A percentile compares a stretch with the other conserved stretches of the same genome.
These are phyloP conservation scores for Propithecus coquereli DNA, from an alignment of 2,113 vertebrate genomes.

Conservation along the genomic window DNA sequence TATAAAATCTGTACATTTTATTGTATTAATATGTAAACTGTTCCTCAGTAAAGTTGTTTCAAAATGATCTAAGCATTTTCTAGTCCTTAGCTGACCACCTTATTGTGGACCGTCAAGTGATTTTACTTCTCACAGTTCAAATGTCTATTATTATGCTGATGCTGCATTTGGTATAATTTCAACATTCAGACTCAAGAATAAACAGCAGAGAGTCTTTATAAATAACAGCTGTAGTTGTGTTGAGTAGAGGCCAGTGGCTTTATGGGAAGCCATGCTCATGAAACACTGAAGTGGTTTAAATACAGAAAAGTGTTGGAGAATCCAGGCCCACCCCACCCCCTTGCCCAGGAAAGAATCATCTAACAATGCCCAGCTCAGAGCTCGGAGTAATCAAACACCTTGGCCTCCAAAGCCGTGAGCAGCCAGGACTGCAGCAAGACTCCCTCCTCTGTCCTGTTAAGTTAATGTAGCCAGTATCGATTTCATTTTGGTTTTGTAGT, in stretches of 20 bases:
- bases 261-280: background rate
- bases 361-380: background rate
- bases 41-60: background rate
- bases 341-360: background rate
- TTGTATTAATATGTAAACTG: background rate
- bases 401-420: background rate
- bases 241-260: background rate
- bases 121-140: background rate
- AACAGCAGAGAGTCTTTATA: background rate
- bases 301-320: background rate
- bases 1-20: background rate
- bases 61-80: background rate
- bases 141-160: background rate
- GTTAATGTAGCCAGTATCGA: accelerated
- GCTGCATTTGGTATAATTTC: background rate
- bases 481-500: background rate
- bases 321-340: background rate
- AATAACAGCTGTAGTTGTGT: background rate
- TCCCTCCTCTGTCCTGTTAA: background rate
- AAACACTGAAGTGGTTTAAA: background rate
- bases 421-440: background rate
- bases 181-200: background rate
- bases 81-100: background rate
- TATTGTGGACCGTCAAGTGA: background rate
- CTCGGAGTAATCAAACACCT: background rate